A percentile compares a stretch with the other conserved stretches of the same genome.
These are phyloP conservation scores for Drosophila nebulosa DNA, from an alignment of 1,140 invertebrate genomes.

Conservation along the genomic window DNA sequence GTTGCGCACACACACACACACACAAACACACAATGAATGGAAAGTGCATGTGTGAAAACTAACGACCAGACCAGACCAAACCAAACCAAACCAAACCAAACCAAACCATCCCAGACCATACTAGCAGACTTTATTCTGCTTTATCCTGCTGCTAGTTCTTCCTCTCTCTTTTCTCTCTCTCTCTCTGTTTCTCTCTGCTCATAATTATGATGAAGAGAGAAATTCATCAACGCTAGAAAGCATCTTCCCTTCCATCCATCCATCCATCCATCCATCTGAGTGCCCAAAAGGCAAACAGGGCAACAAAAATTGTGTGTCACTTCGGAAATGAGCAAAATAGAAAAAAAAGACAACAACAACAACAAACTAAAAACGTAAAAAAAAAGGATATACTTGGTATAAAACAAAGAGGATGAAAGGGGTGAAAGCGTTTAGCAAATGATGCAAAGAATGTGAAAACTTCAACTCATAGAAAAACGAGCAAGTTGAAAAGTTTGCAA, in stretches of 20 bases:
- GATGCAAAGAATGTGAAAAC: conserved; percentile 17
- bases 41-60: conserved; percentile 14
- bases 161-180: too few relatives aligned
- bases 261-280: not conserved
- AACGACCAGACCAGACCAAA: not conserved
- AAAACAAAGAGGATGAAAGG: conserved; percentile 6
- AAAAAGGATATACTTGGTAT: not conserved
- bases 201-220: conserved; percentile 70
- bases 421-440: conserved; percentile 49
- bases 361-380: not conserved
- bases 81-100: conserved; percentile 24
- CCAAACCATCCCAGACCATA: too few relatives aligned
- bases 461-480: too few relatives aligned
- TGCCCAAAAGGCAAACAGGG: conserved; percentile 32
- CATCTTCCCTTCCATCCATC: not conserved
- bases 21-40: conserved; percentile 10
- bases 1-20: conserved; percentile 27
- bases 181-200: conserved; percentile 1
- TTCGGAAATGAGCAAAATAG: conserved; percentile 63
- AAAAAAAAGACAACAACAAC: not conserved
- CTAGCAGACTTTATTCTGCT: conserved; percentile 23
- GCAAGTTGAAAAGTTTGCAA: conserved; percentile 25
- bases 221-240: conserved; percentile 39
- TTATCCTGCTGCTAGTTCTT: conserved; percentile 24
- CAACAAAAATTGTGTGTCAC: conserved; percentile 62